A percentile compares a stretch with the other conserved stretches of the same genome.
Evolutionary conservation across 2,888 invertebrate genomes (phyloP).

Genomic region (Xestia c-nigrum): DNA sequence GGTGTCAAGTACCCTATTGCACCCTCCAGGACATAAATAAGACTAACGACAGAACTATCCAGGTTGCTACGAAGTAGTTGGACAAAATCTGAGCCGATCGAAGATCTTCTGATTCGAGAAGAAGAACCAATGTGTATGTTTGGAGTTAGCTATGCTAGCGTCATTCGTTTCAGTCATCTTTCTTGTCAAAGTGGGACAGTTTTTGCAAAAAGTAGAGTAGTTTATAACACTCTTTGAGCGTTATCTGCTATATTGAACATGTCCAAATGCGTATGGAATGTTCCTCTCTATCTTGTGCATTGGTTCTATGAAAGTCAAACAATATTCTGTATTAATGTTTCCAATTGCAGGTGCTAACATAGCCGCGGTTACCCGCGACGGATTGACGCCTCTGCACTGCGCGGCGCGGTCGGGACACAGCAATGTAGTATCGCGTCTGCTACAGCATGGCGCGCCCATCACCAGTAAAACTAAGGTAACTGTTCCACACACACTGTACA

Average conservation of each 20-base stretch:
- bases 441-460: conserved; percentile 97
- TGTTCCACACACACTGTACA: no score
- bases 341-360: conserved; percentile 94
- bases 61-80: no score
- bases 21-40: no score
- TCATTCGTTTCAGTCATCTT: not conserved
- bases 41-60: no score
- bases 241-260: not conserved
- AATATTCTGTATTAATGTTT: not conserved
- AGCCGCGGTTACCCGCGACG: conserved; percentile 98
- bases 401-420: conserved; percentile 99
- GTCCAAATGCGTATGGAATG: not conserved
- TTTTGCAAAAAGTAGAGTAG: not conserved
- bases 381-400: conserved; percentile 98
- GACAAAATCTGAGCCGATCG: no score
- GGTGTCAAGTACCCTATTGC: no score
- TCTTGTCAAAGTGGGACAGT: no score
- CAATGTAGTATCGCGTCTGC: conserved; percentile 96
- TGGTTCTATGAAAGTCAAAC: not conserved
- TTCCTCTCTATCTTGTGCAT: not conserved
- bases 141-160: not conserved
- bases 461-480: conserved; percentile 97
- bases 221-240: not conserved
- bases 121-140: not conserved
- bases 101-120: no score